Conservation (phyloP, 2,888 invertebrate genomes). For the Apamea crenata region DNA sequence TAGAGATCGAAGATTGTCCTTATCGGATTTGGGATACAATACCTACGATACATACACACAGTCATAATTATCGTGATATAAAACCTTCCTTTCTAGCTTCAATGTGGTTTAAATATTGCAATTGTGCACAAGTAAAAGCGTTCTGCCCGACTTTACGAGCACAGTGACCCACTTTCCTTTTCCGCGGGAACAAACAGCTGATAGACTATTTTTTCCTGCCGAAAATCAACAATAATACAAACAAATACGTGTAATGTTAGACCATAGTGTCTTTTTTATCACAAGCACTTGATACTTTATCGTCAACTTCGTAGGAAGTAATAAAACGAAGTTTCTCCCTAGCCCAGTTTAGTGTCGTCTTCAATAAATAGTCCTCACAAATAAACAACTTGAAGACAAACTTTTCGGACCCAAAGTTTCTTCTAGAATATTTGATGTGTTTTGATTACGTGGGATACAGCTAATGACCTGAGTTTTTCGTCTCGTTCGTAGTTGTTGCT, state of each 20-base stretch:
- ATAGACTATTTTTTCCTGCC: constrained; percentile 30
- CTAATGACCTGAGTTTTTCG: constrained; percentile 41
- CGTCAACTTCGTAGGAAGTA: constrained; percentile 41
- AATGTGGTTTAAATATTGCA: constrained; percentile 62
- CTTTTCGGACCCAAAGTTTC: constrained; percentile 43
- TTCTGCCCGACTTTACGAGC: constrained; percentile 31
- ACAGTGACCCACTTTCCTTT: constrained; percentile 52
- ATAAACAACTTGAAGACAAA: constrained; percentile 56
- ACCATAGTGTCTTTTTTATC: constrained; percentile 27
- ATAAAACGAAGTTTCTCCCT: constrained; percentile 48
- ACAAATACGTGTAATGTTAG: constrained; percentile 42
- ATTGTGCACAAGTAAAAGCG: constrained; percentile 52
- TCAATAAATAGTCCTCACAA: constrained; percentile 60
- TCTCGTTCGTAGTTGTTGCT: constrained; percentile 26
- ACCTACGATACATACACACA: constrained; percentile 5
- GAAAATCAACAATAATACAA: constrained; percentile 40
- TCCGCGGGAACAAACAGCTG: constrained; percentile 46
- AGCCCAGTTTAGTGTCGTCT: constrained; percentile 38
- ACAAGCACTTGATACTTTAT: constrained; percentile 45
- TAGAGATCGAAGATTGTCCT: constrained; percentile 41
- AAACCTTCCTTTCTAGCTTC: constrained; percentile 10
- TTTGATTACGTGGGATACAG: constrained; percentile 31
- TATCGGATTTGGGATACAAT: constrained; percentile 32
- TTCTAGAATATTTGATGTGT: constrained; percentile 58
- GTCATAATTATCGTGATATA: constrained; percentile 1